Base-by-base conservation (phyloP, 2,113 vertebrate genomes). In the Serinus canaria region DNA sequence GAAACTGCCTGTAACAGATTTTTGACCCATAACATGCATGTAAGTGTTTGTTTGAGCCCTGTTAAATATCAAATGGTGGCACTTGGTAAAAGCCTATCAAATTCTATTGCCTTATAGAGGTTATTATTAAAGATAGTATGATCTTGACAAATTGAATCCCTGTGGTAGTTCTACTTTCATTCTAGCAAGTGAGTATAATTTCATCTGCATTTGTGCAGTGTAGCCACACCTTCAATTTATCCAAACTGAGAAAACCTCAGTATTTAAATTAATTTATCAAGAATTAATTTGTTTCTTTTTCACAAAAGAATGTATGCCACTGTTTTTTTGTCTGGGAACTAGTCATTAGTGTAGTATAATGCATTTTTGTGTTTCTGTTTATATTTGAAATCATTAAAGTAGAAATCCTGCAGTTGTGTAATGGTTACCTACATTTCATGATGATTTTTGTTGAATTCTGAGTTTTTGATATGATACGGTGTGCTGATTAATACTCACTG, bases 1-100 rank as follows among this genome's bases (percentile, higher is more conserved):
- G 60, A 88, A 87, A 49, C 44, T 83, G 15, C 18, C 69, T 83
- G n/a, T 22, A 41, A 67, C 5, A 46, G 33, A 79, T 58, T 67
- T 94, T 85, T 83, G 50, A 14, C 20, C 10, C 15, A 19, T 31
- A 52, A 19, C 4, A 6, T 73, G n/a, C 8, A 17, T 0, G 0
- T 37, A 22, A 19, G 6, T 56, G 13, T 88, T 92, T 94, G 18
- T 68, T 94, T 85, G 58, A 59, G 87, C 11, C 43, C 28, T 90
- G 53, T 53, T 77, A 63, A 69, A 43, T 89, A 31, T 15, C n/a
- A 85, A 46, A 41, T 9, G 14, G 8, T 76, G 23, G 8, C 18
- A 28, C 31, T 85, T 81, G 18, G n/a, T 80, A 53, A 73, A 53
- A 83, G 25, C 6, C 33, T 88, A 7, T 31, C 0, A 7, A 67